Evolutionary conservation across 2,888 invertebrate species (phyloP), one percentile per base, ranked within the genome.

Genomic region (Thera obeliscata): DNA sequence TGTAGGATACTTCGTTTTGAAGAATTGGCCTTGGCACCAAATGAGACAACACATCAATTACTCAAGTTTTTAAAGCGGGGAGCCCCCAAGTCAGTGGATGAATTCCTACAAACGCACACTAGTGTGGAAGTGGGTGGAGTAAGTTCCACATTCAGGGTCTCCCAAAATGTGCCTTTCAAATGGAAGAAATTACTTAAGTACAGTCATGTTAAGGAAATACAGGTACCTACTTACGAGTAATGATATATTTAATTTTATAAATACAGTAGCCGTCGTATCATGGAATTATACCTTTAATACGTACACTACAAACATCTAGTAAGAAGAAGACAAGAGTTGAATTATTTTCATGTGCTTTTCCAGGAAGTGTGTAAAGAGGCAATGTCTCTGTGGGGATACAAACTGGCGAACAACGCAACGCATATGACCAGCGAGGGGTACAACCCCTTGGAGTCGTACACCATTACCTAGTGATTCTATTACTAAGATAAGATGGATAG

Each of bases 361-460:
- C 95, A 96, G 94, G 92, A 94, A 74, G 93, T 90, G 49, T 98
- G 98, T 87, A 94, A 94, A 75, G 95, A 96, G 78, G 98, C 98
- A 0, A 97, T 98, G 97, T 93, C 95, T 64, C 86, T 97, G 56
- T 98, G 98, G 98, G 98, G 98, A 35, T 98, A 98, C 85, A 94
- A 94, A 52, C 91, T 94, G 81, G 96, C 96, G 0, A 78, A 91
- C 76, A 94, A 94, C 78, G 86, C 86, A 2, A 82, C 90, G 0
- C 92, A 94, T 70, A 88, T 94, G 89, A 72, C 81, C 9, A 90
- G 89, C 82, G 90, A 90, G 67, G 89, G 93, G 7, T 94, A 93
- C 74, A 79, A 89, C 66, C 94, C 94, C 4, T 71, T 94, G 56
- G 86, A 87, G 55, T 78, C 86, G 52, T 94, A 89, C 79, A 80